Evolutionary conservation across 1,140 invertebrate species (phyloP).

Genomic region (Drosophila lowei): DNA sequence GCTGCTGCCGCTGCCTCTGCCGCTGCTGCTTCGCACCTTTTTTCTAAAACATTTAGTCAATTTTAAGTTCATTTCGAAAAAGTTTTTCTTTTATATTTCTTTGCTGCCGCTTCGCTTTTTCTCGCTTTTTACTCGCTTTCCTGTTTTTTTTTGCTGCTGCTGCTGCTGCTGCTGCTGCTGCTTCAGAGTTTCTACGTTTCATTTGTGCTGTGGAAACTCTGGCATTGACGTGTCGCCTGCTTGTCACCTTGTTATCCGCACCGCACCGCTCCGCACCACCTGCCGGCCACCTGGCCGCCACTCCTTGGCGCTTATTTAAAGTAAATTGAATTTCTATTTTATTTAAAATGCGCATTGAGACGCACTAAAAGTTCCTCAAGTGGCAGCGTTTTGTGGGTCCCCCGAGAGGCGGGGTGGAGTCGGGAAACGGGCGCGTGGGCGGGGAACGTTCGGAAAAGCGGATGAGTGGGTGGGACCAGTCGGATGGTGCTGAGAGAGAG

Average conservation of each 20-base stretch:
- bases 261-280: neutral
- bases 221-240: slow-evolving; percentile 41
- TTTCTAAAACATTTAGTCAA: slow-evolving; percentile 76
- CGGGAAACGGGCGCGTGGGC: neutral
- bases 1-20: slow-evolving; percentile 7
- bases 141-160: slow-evolving; percentile 3
- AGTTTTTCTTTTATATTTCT: slow-evolving; percentile 34
- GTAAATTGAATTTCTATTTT: slow-evolving; percentile 81
- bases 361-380: slow-evolving; percentile 78
- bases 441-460: too few relatives aligned
- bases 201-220: slow-evolving; percentile 48
- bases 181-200: slow-evolving; percentile 37
- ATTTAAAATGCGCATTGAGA: slow-evolving; percentile 81
- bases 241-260: slow-evolving; percentile 42
- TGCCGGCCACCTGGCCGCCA: slow-evolving; percentile 32
- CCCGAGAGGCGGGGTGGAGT: neutral
- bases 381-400: slow-evolving; percentile 52
- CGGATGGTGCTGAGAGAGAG: neutral
- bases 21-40: slow-evolving; percentile 55
- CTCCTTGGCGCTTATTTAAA: slow-evolving; percentile 70
- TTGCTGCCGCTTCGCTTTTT: slow-evolving; percentile 15
- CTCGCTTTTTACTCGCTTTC: slow-evolving; percentile 9
- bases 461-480: neutral
- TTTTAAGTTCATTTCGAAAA: slow-evolving; percentile 79
- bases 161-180: neutral